Percentiles rank a stretch among this genome's conserved stretches.
These are phyloP conservation scores for Eustalomyia histrio DNA, from an alignment of 2,888 invertebrate genomes.

Conservation along the genomic window DNA sequence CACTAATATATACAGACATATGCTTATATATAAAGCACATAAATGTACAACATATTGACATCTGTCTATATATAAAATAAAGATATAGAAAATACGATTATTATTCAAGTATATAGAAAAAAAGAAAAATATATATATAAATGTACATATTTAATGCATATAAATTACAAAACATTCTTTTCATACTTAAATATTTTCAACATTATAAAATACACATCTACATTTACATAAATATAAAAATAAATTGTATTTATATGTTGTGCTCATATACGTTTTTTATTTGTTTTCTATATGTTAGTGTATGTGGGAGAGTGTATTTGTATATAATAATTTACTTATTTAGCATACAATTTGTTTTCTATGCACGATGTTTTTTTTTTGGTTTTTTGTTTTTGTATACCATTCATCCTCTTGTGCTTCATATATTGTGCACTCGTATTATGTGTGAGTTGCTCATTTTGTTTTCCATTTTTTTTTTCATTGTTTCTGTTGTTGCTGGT, in stretches of 20 bases:
- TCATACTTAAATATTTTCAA: background rate
- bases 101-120: background rate
- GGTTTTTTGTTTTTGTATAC: too few relatives aligned
- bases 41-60: conserved; percentile 21
- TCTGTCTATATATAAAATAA: conserved; percentile 14
- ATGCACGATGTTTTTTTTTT: conserved; percentile 59
- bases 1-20: background rate
- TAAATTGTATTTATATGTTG: conserved; percentile 8
- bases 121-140: too few relatives aligned
- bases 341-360: conserved; percentile 61
- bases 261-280: background rate
- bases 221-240: background rate
- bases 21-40: background rate
- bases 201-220: background rate
- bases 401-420: background rate
- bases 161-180: conserved; percentile 21
- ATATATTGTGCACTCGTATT: background rate
- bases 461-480: conserved; percentile 7
- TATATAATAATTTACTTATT: conserved; percentile 57
- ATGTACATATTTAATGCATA: conserved; percentile 34
- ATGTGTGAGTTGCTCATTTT: conserved; percentile 1
- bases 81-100: conserved; percentile 13
- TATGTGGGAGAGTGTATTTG: conserved; percentile 31
- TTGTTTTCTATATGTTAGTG: background rate
- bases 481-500: background rate